Evolutionary conservation across 2,113 vertebrate genomes (phyloP).

Genomic region (Hippotragus niger): DNA sequence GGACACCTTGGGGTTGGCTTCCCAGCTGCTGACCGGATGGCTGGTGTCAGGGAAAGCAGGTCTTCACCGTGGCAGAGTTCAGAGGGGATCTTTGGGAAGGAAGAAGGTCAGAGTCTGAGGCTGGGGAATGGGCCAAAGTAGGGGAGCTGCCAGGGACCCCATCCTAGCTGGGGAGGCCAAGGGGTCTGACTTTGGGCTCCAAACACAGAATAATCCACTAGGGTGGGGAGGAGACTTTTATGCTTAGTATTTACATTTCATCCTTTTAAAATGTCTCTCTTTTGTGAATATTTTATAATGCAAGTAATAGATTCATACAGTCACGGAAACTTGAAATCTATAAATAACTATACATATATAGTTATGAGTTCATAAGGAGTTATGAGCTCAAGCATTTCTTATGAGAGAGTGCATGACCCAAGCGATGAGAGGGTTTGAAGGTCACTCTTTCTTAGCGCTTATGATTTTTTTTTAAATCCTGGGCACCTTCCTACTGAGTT

Average conservation of each 20-base stretch:
- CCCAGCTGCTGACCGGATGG: background rate
- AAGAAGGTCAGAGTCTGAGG: background rate
- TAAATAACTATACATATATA: background rate
- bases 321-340: background rate
- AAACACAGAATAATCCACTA: background rate
- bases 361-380: background rate
- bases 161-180: background rate
- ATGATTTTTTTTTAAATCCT: rapidly evolving
- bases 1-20: background rate
- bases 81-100: background rate
- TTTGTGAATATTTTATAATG: background rate
- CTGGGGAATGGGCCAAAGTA: background rate
- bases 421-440: background rate
- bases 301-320: background rate
- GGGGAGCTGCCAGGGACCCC: background rate
- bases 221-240: background rate
- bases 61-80: background rate
- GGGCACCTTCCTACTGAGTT: background rate
- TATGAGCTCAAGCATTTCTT: background rate
- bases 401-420: rapidly evolving
- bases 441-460: background rate
- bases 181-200: background rate
- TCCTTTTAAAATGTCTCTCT: background rate
- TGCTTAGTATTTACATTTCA: background rate
- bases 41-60: too few relatives aligned